Evolutionary conservation across 64 coral and sea anemone species (phyloP), one percentile per base, ranked within the genome.

Genomic region (Stichodactyla helianthus): DNA sequence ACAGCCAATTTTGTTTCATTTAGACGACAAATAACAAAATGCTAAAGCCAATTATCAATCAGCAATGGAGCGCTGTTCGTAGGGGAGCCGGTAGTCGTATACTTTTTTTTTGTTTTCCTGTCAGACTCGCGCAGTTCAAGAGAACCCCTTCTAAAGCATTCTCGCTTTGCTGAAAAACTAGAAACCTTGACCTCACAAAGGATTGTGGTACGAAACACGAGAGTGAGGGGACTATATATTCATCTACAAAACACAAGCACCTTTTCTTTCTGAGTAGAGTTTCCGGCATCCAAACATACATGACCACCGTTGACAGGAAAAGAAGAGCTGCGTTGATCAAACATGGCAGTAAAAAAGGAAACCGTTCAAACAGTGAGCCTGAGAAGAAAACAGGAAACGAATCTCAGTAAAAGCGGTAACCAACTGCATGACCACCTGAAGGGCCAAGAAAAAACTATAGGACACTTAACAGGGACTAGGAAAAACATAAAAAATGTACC

Each of bases 341-440:
- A 58, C 92, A 94, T n/a, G 95, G 95, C 15, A 98, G 87, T 13
- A 98, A 84, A 83, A 86, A 98, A 2, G 95, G 86, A 80, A 92
- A 94, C 51, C 62, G 77, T 52, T 92, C 89, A 77, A 98, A 92
- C 31, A 98, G 85, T 28, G 92, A 98, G 50, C 89, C 92, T 94
- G 18, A 61, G 85, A 59, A 16, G 19, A 31, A 74, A 74, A 27
- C 5, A 74, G 6, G 27, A 74, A 1, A 74, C 8, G 4, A 11
- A 8, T 6, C 0, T 71, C 10, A 15, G 8, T 15, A 58, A 58
- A 58, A 15, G 8, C 14, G 14, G 55, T 58, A 58, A 58, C 55
- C 35, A 44, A 44, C 35, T 44, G 35, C 35, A 3, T 44, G 35
- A 44, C 35, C 35, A 44, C 35, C 35, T 44, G 35, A 44, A 44